These are phyloP conservation scores for Rhinichthys klamathensis DNA, from an alignment of 2,113 vertebrate species.

Conservation along the genomic window DNA sequence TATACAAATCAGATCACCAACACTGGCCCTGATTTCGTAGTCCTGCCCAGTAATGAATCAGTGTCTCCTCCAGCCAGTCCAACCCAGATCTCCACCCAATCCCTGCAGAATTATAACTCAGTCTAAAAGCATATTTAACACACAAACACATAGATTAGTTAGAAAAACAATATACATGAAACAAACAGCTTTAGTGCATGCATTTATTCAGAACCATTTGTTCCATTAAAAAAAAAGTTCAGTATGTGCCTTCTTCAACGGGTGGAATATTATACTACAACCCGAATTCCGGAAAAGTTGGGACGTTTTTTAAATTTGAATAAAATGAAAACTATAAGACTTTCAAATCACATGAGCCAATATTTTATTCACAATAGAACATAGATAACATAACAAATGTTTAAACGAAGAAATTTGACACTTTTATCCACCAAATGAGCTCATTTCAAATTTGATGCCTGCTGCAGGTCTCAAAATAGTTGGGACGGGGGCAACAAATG, in stretches of 20 bases:
- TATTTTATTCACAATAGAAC: too few relatives aligned
- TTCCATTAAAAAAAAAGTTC: not conserved
- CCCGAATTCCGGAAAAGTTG: too few relatives aligned
- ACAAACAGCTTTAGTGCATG: not conserved
- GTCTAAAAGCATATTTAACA: not conserved
- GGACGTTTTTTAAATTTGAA: too few relatives aligned
- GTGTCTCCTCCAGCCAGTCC: slow-evolving; percentile 29
- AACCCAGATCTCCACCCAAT: slow-evolving; percentile 38
- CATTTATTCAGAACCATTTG: not conserved
- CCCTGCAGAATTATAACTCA: slow-evolving; percentile 21
- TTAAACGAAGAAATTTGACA: too few relatives aligned
- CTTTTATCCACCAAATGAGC: too few relatives aligned
- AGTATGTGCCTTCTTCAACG: not conserved
- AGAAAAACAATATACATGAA: not conserved
- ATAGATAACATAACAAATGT: too few relatives aligned
- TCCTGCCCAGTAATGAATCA: slow-evolving; percentile 4
- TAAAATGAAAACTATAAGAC: too few relatives aligned
- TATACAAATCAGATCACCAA: slow-evolving; percentile 14
- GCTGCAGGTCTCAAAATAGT: too few relatives aligned
- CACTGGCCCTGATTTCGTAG: not conserved
- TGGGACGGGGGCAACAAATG: too few relatives aligned
- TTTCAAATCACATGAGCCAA: too few relatives aligned
- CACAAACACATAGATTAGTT: not conserved
- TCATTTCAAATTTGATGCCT: too few relatives aligned
- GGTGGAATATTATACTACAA: not conserved